Evolutionary conservation across 2,888 invertebrate genomes (phyloP), one percentile per base, ranked within the genome.

Genomic region (Salpingus planirostris): DNA sequence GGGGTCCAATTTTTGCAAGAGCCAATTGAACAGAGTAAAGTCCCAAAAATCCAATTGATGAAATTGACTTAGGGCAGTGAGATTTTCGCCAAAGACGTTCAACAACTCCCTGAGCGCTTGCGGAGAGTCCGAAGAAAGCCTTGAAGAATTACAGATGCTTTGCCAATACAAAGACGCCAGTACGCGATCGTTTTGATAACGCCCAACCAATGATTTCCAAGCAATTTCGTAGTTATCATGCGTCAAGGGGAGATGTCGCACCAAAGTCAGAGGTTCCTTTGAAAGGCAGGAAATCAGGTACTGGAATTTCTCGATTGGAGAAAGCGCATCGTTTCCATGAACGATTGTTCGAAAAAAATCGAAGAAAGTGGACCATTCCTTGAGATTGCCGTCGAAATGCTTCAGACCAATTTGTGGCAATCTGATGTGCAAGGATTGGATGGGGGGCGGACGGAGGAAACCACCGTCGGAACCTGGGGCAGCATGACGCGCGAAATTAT

Each of bases 161-260:
- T 13, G 3, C 26, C 26, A 25, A 25, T 25, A 25, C 3, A 11
- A 6, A 6, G 26, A 3, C 3, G 13, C 26, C 26, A 25, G 13
- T 3, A 25, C 11, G 11, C 26, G 26, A 3, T 25, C 13, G 11
- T 25, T 25, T 11, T 25, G 26, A 13, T 25, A 25, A 3, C 26
- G 26, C 6, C 13, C 26, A 6, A 25, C 26, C 13, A 25, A 13
- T 7, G 11, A 13, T 3, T 25, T 12, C 5, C 13, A 25, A 6
- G 26, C 26, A n/a, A 25, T 25, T 6, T 11, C 26, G 13, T 25
- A 25, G 13, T 25, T 25, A 6, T 25, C 26, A 5, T 11, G 5
- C 3, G 26, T 12, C 13, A 25, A 25, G 3, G 26, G 26, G 12
- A 25, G 11, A 25, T 25, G 11, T 13, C 11, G 7, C 3, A 25